Evolutionary conservation across 2,888 invertebrate species (phyloP).

Genomic region (Drepana falcataria): DNA sequence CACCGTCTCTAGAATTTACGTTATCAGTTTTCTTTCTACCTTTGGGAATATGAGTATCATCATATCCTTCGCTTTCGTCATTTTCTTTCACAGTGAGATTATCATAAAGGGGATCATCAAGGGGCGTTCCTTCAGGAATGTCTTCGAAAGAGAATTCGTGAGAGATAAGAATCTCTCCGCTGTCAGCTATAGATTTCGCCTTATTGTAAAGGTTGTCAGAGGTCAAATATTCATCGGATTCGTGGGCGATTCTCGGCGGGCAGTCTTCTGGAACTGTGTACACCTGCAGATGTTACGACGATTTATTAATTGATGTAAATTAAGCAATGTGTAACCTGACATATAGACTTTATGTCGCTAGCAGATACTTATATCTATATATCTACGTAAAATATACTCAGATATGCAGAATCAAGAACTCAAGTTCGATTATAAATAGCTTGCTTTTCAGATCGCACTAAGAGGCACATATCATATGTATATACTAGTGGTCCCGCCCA

Average conservation of each 20-base stretch:
- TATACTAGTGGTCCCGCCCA: too few species aligned
- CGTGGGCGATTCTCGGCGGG: constrained; percentile 45
- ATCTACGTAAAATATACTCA: too few species aligned
- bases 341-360: too few species aligned
- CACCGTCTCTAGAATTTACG: background rate
- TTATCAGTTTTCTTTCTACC: background rate
- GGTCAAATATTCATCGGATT: constrained; percentile 37
- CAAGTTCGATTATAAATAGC: too few species aligned
- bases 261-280: constrained; percentile 71
- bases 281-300: constrained; percentile 31
- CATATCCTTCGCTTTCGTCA: constrained; percentile 8
- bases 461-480: too few species aligned
- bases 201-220: constrained; percentile 58
- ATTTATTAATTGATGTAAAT: background rate
- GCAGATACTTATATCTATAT: too few species aligned
- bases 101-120: constrained; percentile 63
- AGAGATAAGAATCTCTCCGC: constrained; percentile 52
- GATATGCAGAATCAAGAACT: too few species aligned
- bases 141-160: constrained; percentile 61
- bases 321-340: too few species aligned
- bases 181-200: constrained; percentile 45
- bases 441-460: too few species aligned
- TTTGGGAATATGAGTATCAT: background rate
- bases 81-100: constrained; percentile 36
- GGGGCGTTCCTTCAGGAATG: constrained; percentile 60